Conservation (phyloP, 2,888 invertebrate genomes). For the Blastobasis adustella region DNA sequence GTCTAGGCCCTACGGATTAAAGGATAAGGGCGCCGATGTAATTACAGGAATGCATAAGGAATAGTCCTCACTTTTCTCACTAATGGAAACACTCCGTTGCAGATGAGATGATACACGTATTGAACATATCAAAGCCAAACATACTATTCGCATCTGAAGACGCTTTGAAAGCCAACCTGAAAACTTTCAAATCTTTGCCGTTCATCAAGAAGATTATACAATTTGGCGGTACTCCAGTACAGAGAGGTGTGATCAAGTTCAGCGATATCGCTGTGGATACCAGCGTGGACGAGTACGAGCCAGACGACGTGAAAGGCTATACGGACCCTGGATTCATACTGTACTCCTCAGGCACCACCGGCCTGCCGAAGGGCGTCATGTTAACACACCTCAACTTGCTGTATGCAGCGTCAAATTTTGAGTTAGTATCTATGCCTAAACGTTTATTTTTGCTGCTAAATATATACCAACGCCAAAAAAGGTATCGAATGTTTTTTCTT, state of each 20-base stretch:
- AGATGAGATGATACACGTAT: conserved; percentile 68
- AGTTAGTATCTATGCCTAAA: conserved; percentile 25
- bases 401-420: conserved; percentile 67
- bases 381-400: conserved; percentile 72
- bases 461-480: too few relatives aligned
- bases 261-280: conserved; percentile 60
- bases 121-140: conserved; percentile 79
- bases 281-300: conserved; percentile 16
- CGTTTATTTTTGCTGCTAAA: too few relatives aligned
- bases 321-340: conserved; percentile 45
- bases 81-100: conserved; percentile 8
- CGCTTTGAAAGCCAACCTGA: conserved; percentile 29
- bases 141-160: conserved; percentile 76
- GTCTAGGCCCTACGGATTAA: too few relatives aligned
- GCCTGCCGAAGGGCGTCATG: conserved; percentile 85
- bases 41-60: too few relatives aligned
- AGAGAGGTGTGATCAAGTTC: conserved; percentile 12
- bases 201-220: conserved; percentile 73
- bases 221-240: conserved; percentile 68
- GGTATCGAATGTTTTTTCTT: too few relatives aligned
- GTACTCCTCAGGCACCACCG: conserved; percentile 83
- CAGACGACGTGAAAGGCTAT: conserved; percentile 19
- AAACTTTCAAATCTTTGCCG: conserved; percentile 25
- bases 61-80: neutral
- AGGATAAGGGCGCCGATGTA: too few relatives aligned